A percentile compares a stretch with the other conserved stretches of the same genome.
Evolutionary conservation across 1,140 invertebrate genomes (phyloP).

Genomic region (Saccostrea glomerata): DNA sequence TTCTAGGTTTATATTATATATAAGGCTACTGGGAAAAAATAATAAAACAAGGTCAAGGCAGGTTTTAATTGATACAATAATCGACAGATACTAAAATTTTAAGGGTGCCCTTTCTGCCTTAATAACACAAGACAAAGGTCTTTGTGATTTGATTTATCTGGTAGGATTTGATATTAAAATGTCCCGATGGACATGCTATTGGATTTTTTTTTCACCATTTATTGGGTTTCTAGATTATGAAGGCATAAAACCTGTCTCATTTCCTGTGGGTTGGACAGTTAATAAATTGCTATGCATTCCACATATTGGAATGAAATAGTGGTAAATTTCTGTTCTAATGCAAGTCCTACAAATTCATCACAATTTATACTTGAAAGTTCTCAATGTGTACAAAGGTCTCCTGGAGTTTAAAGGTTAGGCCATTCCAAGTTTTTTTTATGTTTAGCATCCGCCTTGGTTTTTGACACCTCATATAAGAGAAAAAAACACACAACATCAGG

Average conservation of each 20-base stretch:
- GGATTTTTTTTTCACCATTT: neutral
- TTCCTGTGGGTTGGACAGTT: neutral
- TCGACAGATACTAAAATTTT: neutral
- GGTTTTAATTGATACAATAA: neutral
- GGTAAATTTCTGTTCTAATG: too few species aligned
- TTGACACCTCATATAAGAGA: too few species aligned
- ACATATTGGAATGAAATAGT: too few species aligned
- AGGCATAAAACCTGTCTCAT: neutral
- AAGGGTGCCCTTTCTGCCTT: neutral
- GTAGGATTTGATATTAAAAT: neutral
- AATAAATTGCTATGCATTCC: too few species aligned
- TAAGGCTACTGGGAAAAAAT: slow-evolving; percentile 1
- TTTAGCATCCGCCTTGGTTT: too few species aligned
- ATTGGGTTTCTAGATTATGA: neutral
- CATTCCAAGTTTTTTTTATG: too few species aligned
- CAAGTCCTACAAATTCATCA: too few species aligned
- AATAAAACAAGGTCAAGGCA: neutral
- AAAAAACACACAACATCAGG: too few species aligned
- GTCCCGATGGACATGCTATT: neutral
- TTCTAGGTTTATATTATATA: neutral
- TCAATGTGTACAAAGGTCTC: too few species aligned
- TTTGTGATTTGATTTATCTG: neutral
- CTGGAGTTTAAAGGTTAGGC: too few species aligned
- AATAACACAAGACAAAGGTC: neutral
- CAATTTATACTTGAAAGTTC: too few species aligned